These are phyloP conservation scores for Apamea epomidion DNA, from an alignment of 2,888 invertebrate genomes.

Conservation along the genomic window DNA sequence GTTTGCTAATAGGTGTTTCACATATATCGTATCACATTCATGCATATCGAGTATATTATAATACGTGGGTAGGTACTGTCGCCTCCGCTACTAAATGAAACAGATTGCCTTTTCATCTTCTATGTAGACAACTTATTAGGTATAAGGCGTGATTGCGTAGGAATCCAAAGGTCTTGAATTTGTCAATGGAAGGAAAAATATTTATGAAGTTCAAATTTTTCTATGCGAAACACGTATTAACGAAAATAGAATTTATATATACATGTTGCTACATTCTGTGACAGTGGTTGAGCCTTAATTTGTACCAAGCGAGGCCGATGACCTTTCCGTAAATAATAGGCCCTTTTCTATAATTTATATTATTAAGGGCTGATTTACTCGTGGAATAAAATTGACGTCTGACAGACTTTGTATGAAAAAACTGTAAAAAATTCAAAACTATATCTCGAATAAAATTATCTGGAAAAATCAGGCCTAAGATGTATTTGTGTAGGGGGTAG, in stretches of 20 bases:
- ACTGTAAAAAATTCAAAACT: no score
- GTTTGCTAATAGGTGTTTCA: neutral
- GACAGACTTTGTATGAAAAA: no score
- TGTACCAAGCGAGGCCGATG: slow-evolving; percentile 10
- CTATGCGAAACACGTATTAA: slow-evolving; percentile 2
- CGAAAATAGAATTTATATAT: slow-evolving; percentile 14
- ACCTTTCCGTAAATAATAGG: slow-evolving; percentile 19
- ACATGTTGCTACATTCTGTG: neutral
- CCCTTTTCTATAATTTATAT: neutral
- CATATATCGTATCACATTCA: neutral
- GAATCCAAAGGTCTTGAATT: slow-evolving; percentile 16
- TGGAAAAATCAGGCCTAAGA: no score
- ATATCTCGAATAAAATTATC: no score
- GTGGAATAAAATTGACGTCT: no score
- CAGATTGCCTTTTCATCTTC: slow-evolving; percentile 6
- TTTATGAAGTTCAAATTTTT: slow-evolving; percentile 5
- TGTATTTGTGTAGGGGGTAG: no score
- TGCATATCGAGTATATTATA: neutral
- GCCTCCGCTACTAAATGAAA: slow-evolving; percentile 15
- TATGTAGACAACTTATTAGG: neutral
- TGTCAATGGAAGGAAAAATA: slow-evolving; percentile 17
- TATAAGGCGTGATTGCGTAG: slow-evolving; percentile 7
- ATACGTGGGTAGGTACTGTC: neutral
- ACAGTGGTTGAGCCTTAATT: slow-evolving; percentile 1
- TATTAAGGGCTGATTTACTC: no score